phyloP scores from a whole-genome alignment of 2,113 vertebrate genomes.

The Rostratula benghalensis region DNA sequence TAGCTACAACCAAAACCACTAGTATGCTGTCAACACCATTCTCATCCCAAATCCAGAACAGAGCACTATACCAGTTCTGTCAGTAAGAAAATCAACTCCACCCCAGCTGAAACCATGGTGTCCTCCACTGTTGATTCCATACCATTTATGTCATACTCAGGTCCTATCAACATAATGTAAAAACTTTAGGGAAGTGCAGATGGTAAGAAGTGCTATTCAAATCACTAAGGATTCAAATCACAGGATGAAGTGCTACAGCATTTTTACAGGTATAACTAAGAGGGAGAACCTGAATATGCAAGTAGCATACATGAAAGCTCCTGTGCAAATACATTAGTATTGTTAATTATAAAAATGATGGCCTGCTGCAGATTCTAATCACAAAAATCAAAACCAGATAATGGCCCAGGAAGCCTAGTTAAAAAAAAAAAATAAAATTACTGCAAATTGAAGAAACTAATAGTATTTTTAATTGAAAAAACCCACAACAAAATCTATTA shows the following conservation, averaged over 20 bases:
- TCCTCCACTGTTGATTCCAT: neutral
- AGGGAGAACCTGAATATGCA: neutral
- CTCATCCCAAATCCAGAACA: neutral
- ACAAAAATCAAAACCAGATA: neutral
- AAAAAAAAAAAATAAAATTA: neutral
- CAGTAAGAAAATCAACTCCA: neutral
- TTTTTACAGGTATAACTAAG: neutral
- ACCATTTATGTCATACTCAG: neutral
- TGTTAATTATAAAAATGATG: neutral
- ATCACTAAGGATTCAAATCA: neutral
- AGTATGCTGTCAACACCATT: neutral
- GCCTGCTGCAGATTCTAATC: neutral
- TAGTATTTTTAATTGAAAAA: neutral
- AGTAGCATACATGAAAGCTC: neutral
- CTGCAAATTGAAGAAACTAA: neutral
- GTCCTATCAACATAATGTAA: neutral
- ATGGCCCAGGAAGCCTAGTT: neutral
- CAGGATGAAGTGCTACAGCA: neutral
- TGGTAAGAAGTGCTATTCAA: neutral
- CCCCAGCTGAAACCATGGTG: neutral
- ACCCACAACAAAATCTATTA: neutral
- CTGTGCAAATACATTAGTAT: neutral
- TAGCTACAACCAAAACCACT: neutral
- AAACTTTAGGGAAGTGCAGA: neutral
- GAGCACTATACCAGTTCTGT: neutral